These are phyloP conservation scores for Sceloporus undulatus DNA, from an alignment of 2,113 vertebrate genomes.

Conservation along the genomic window DNA sequence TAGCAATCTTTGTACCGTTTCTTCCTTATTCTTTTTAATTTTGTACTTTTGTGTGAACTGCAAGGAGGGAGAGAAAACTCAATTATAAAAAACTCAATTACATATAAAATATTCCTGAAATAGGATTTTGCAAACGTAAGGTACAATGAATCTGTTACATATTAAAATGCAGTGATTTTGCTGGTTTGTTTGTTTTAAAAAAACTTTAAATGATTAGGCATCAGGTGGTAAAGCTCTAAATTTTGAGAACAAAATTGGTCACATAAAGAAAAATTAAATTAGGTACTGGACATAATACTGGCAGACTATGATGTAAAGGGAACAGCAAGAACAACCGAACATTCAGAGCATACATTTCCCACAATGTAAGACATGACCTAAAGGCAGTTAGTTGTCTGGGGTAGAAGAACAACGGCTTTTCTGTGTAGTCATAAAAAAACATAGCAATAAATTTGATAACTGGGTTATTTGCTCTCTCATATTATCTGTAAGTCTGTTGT, in stretches of 20 bases:
- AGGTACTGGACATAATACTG: background rate
- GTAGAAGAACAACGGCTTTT: too few relatives aligned
- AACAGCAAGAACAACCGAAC: background rate
- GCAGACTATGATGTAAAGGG: background rate
- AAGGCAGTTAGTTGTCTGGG: background rate
- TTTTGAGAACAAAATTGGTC: background rate
- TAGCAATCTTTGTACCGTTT: background rate
- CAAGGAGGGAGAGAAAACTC: background rate
- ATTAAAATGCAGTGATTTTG: background rate
- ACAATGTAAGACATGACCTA: background rate
- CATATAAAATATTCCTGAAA: background rate
- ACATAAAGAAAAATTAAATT: background rate
- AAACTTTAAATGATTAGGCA: background rate
- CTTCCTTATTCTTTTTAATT: rapidly evolving
- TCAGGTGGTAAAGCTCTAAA: background rate
- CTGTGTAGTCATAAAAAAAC: background rate
- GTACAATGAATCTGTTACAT: background rate
- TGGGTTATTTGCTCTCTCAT: too few relatives aligned
- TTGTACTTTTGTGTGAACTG: background rate
- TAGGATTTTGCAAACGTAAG: background rate
- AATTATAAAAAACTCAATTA: slow-evolving; percentile 18
- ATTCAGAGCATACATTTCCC: background rate
- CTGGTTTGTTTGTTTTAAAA: background rate
- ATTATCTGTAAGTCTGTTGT: background rate
- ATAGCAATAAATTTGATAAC: background rate